Base-by-base conservation (phyloP, 2,113 vertebrate genomes). In the Alectura lathami region DNA sequence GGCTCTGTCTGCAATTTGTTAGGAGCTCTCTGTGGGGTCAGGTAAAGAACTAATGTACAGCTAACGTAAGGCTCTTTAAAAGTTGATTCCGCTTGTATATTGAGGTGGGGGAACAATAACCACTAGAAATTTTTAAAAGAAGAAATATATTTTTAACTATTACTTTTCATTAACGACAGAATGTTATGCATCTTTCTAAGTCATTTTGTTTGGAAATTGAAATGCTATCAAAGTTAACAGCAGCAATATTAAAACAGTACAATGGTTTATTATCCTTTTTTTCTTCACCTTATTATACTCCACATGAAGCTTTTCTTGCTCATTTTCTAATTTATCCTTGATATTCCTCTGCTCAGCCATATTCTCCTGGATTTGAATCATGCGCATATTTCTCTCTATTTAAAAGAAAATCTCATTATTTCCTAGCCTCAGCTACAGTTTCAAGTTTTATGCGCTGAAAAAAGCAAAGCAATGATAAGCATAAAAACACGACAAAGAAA, bases 311-410 rank as follows among this genome's bases (percentile, higher is more conserved):
- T 99, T 99, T 97, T 99, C 99, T 97, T 99, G 99, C 88, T 99
- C 99, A 34, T 98, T 98, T 96, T 99, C 99, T 96, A 99, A 98
- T 94, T 99, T 99, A 98, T 99, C 99, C 97, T 99, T 99, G 89
- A 99, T 98, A 97, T 98, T 99, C 98, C 99, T 99, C 97, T 99
- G 99, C 94, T 99, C 99, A 23, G 99, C 98, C 98, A 99, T 99
- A 97, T 99, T 99, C 98, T 99, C 99, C 97, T 99, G 99, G 96
- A 99, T 99, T 97, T 99, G 99, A 98, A 99, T 99, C 99, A 99
- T 99, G 93, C 99, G 98, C 99, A 99, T 99, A 98, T 99, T 99
- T 95, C 99, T 98, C 98, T 99, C 99, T 99, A 96, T 97, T 96
- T 89, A 94, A 97, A 98, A 97, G 77, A 97, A 97, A 97, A 93